Evolutionary conservation across 1,140 invertebrate species (phyloP).

Genomic region (Drosophila malerkotliana): DNA sequence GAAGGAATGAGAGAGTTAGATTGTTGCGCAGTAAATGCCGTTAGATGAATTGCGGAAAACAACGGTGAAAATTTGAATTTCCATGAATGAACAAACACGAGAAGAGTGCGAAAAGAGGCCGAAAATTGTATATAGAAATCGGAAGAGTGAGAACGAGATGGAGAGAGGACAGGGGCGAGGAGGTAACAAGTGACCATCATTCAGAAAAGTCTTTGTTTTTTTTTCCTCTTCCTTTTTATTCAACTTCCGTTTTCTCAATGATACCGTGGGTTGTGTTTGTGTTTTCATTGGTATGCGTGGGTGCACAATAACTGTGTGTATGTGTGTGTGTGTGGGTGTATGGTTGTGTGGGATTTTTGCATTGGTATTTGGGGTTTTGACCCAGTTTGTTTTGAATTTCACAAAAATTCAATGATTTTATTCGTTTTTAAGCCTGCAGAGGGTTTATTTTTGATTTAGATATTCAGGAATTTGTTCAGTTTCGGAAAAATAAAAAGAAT

Average conservation of each 20-base stretch:
- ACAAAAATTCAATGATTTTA: slow-evolving; percentile 1
- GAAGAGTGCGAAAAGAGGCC: background rate
- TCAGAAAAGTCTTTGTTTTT: slow-evolving; percentile 34
- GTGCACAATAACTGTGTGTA: background rate
- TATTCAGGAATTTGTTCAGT: too few species aligned
- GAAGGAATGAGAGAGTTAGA: slow-evolving; percentile 8
- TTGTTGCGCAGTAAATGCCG: slow-evolving; percentile 50
- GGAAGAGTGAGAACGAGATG: background rate
- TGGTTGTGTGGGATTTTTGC: slow-evolving; percentile 3
- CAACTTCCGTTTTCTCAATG: slow-evolving; percentile 15
- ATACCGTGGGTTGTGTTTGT: background rate
- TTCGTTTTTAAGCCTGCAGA: too few species aligned
- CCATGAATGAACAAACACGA: slow-evolving; percentile 51
- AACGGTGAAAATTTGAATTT: slow-evolving; percentile 67
- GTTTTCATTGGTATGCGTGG: background rate
- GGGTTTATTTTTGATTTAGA: background rate
- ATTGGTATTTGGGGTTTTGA: slow-evolving; percentile 27
- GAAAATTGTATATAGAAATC: background rate
- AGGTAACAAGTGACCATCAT: slow-evolving; percentile 14
- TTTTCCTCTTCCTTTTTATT: slow-evolving; percentile 7
- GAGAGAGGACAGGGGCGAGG: background rate
- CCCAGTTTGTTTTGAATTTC: slow-evolving; percentile 34
- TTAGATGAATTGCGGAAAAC: slow-evolving; percentile 58
- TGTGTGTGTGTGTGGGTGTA: slow-evolving; percentile 3
- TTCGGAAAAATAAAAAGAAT: too few species aligned